Evolutionary conservation across 2,113 vertebrate genomes (phyloP).

Genomic region (Carassius carassius): DNA sequence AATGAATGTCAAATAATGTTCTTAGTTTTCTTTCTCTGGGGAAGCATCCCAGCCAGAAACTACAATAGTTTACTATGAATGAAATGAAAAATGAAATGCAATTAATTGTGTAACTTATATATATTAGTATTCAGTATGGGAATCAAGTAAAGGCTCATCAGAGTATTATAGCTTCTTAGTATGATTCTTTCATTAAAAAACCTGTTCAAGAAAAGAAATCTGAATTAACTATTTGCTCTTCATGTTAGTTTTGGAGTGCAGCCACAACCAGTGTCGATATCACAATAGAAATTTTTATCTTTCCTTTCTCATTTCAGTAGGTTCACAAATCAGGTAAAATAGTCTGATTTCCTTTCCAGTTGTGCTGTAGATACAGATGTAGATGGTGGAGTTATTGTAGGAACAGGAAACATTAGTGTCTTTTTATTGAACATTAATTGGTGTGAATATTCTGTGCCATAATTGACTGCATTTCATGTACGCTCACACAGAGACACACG

Average conservation of each 20-base stretch:
- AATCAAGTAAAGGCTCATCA: no score
- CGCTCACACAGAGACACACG: background rate
- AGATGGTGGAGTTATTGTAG: background rate
- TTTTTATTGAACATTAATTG: slow-evolving; percentile 20
- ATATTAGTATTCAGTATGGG: background rate
- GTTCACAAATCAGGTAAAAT: background rate
- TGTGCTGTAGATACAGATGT: background rate
- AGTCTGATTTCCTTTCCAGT: background rate
- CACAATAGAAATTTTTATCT: background rate
- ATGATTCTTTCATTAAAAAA: background rate
- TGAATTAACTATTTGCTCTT: background rate
- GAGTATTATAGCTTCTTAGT: background rate
- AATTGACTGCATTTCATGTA: slow-evolving; percentile 1
- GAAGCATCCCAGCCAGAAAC: no score
- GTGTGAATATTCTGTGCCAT: background rate
- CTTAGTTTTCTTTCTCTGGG: no score
- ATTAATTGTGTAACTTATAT: no score
- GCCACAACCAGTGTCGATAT: background rate
- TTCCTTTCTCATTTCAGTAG: background rate
- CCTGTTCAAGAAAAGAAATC: background rate
- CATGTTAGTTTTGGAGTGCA: background rate
- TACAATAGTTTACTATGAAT: no score
- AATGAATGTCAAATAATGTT: no score
- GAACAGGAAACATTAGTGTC: background rate
- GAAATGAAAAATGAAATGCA: no score